These are phyloP conservation scores for Laticauda laticaudata DNA, from an alignment of 2,113 vertebrate species.

Conservation along the genomic window DNA sequence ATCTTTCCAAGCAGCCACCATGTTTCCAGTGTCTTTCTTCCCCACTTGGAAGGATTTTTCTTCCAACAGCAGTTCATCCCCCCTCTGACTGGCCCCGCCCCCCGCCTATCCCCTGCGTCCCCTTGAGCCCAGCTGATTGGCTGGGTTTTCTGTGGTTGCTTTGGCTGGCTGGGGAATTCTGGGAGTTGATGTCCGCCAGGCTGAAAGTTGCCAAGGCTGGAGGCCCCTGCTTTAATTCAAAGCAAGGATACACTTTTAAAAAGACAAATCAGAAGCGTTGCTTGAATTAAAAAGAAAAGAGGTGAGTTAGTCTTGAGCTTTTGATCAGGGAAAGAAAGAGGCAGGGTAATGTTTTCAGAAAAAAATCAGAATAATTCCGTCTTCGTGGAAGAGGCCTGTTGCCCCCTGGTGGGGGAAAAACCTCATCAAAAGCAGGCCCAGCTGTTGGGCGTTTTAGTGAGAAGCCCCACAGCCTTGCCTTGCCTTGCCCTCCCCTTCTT, in stretches of 20 bases:
- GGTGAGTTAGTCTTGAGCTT: not conserved
- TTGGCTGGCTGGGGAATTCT: too few species aligned
- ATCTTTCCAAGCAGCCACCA: too few species aligned
- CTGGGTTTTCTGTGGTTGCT: too few species aligned
- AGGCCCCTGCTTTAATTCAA: not conserved
- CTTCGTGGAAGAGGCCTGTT: constrained; percentile 30
- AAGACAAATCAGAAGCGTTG: not conserved
- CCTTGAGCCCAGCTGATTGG: too few species aligned
- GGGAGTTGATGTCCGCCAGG: too few species aligned
- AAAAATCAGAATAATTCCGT: not conserved
- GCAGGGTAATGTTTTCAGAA: not conserved
- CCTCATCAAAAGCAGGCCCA: constrained; percentile 20
- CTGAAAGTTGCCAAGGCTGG: too few species aligned
- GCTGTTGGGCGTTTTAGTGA: not conserved
- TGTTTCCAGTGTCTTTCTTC: too few species aligned
- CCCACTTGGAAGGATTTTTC: too few species aligned
- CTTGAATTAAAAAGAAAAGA: not conserved
- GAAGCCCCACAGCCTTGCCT: not conserved
- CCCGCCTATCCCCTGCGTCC: too few species aligned
- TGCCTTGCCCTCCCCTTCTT: too few species aligned
- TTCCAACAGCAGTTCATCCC: too few species aligned
- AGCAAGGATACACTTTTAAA: not conserved
- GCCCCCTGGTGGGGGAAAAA: constrained; percentile 56
- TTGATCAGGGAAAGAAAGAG: not conserved
- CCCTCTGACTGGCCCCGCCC: too few species aligned